Percentiles rank a stretch among this genome's conserved stretches.
Conservation (phyloP, 2,797 vertebrate species). For the Babyrousa celebensis region DNA sequence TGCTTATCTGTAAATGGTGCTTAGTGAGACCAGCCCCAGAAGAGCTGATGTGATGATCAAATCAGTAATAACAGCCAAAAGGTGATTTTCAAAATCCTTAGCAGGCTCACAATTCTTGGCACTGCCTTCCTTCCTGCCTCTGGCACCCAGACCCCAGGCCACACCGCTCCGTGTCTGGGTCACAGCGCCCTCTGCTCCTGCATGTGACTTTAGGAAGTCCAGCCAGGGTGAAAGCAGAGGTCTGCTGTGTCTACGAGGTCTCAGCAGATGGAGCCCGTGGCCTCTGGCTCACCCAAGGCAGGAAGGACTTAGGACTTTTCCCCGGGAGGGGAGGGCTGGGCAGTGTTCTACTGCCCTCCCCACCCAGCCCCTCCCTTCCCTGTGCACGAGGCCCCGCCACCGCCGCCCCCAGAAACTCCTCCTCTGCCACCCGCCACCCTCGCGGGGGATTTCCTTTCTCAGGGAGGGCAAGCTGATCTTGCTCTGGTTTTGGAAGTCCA, state of each 20-base stretch:
- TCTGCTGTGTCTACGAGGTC: background rate
- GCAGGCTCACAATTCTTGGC: background rate
- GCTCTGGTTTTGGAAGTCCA: conserved; percentile 29
- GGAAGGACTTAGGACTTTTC: background rate
- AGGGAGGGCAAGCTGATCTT: background rate
- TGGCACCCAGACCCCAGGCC: background rate
- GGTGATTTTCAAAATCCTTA: background rate
- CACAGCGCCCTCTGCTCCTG: background rate
- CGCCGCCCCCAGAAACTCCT: conserved; percentile 34
- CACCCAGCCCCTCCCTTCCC: background rate
- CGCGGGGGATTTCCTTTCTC: conserved; percentile 72
- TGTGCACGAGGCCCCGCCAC: background rate
- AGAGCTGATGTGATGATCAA: background rate
- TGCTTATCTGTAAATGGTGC: background rate
- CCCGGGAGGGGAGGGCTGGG: conserved; percentile 6
- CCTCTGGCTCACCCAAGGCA: background rate
- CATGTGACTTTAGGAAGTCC: background rate
- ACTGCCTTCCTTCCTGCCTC: background rate
- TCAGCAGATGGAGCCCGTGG: conserved; percentile 70
- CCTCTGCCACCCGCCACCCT: background rate
- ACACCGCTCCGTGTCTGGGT: too few species aligned
- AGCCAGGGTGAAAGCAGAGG: background rate
- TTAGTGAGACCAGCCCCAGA: background rate
- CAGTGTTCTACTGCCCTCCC: background rate
- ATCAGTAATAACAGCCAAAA: background rate